A percentile compares a stretch with the other conserved stretches of the same genome.
These are phyloP conservation scores for Caenorhabditis elegans DNA, from an alignment of 1,140 invertebrate species.

Conservation along the genomic window WBcel235 BX284602.5:6084001-6084500, in stretches of 20 bases:
- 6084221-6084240: conserved; percentile 83
- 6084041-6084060: conserved; percentile 83
- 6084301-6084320: conserved; percentile 58
- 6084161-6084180: conserved; percentile 88
- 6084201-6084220: conserved; percentile 79
- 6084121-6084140: conserved; percentile 82
- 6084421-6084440: conserved; percentile 56
- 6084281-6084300: conserved; percentile 66
- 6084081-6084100: conserved; percentile 72
- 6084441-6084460: conserved; percentile 61
- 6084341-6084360: conserved; percentile 58
- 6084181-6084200: conserved; percentile 63
- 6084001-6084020: conserved; percentile 99
- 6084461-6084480: conserved; percentile 61
- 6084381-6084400: conserved; percentile 51
- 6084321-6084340: conserved; percentile 57
- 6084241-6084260: conserved; percentile 89
- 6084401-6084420: conserved; percentile 44
- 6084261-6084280: conserved; percentile 81
- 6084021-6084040: conserved; percentile 88
- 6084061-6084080: conserved; percentile 82
- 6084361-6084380: conserved; percentile 40
- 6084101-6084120: conserved; percentile 78
- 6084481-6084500: conserved; percentile 55
- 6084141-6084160: conserved; percentile 87